A percentile compares a stretch with the other conserved stretches of the same genome.
These are phyloP conservation scores for Cyprinodon tularosa DNA, from an alignment of 2,113 vertebrate species.

Conservation along the genomic window DNA sequence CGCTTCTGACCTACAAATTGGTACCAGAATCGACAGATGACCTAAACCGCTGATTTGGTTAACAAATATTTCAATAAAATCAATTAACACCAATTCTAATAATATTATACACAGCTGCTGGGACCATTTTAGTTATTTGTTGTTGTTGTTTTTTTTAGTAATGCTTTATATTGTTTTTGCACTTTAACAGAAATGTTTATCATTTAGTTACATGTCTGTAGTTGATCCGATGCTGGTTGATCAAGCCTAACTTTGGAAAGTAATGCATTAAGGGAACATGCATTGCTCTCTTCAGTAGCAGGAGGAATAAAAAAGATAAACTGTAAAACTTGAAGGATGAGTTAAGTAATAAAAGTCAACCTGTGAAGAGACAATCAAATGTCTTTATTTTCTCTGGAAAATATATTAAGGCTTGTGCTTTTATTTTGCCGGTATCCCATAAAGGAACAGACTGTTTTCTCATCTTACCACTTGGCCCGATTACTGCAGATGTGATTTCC, in stretches of 20 bases:
- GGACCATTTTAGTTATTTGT: too few relatives aligned
- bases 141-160: too few relatives aligned
- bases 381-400: constrained; percentile 20
- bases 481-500: constrained; percentile 45
- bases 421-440: constrained; percentile 50
- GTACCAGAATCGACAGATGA: too few relatives aligned
- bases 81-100: too few relatives aligned
- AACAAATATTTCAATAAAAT: too few relatives aligned
- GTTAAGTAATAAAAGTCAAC: constrained; percentile 26
- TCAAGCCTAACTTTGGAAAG: not conserved
- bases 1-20: too few relatives aligned
- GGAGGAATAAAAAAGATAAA: constrained; percentile 25
- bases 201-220: too few relatives aligned
- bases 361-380: constrained; percentile 43
- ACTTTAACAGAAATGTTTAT: too few relatives aligned
- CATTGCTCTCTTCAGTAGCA: not conserved
- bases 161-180: too few relatives aligned
- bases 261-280: not conserved
- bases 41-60: too few relatives aligned
- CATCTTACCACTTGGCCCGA: constrained; percentile 41
- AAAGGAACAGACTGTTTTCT: constrained; percentile 43
- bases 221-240: too few relatives aligned
- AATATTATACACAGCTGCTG: too few relatives aligned
- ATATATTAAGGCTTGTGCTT: constrained; percentile 45
- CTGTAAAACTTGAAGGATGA: constrained; percentile 13